Conservation (phyloP, 2,797 vertebrate genomes). For the Phrynocephalus forsythii region DNA sequence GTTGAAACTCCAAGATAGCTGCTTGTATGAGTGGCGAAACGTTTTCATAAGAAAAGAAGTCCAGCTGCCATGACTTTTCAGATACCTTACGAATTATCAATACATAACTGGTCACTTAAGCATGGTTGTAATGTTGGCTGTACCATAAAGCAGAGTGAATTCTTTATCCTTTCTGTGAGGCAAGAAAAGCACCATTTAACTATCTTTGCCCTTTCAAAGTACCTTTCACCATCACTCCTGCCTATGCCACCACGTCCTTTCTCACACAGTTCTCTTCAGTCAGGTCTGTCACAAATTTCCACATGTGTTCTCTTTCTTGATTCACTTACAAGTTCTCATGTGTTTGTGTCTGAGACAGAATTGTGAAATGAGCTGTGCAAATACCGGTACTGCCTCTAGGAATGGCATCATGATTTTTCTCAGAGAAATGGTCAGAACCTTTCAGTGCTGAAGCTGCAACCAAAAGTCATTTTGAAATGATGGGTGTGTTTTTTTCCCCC, state of each 20-base stretch:
- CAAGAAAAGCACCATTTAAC: neutral
- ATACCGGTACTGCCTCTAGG: neutral
- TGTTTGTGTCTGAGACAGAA: constrained; percentile 3
- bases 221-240: neutral
- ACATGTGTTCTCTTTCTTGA: constrained; percentile 20
- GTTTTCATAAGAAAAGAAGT: too few species aligned
- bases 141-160: neutral
- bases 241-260: neutral
- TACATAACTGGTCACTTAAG: neutral
- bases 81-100: too few species aligned
- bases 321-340: constrained; percentile 17
- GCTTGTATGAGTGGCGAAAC: too few species aligned
- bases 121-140: neutral
- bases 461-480: constrained; percentile 31
- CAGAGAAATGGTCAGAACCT: neutral
- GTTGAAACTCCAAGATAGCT: neutral
- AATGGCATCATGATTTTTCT: constrained; percentile 33
- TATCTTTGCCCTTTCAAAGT: neutral
- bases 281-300: constrained; percentile 6
- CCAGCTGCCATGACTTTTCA: too few species aligned
- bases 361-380: constrained; percentile 26
- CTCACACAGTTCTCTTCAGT: neutral
- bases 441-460: constrained; percentile 6
- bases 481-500: neutral
- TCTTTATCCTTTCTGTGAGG: neutral